phyloP scores from a whole-genome alignment of 1,140 invertebrate genomes.

The Cepaea nemoralis region DNA sequence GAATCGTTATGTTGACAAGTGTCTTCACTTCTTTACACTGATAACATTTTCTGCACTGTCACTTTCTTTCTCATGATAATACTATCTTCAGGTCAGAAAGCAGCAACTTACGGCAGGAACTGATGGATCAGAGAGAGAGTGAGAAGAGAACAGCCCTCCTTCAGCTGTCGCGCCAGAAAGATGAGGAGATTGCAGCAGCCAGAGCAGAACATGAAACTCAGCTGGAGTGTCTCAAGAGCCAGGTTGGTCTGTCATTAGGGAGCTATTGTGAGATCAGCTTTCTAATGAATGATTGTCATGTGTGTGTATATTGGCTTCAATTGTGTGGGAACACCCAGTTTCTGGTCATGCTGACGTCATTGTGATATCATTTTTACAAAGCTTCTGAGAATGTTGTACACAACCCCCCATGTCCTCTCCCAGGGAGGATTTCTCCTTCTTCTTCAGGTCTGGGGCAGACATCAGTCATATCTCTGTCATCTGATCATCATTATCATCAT shows the following conservation, averaged over 20 bases:
- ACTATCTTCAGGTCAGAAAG: slow-evolving; percentile 57
- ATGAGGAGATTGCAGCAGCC: slow-evolving; percentile 61
- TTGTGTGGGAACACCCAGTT: no score
- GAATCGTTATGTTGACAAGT: neutral
- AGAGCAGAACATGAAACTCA: slow-evolving; percentile 61
- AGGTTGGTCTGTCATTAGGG: slow-evolving; percentile 53
- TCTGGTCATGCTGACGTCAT: no score
- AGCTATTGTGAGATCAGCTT: no score
- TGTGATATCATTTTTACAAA: no score
- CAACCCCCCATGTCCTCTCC: no score
- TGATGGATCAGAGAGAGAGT: slow-evolving; percentile 64
- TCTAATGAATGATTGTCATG: no score
- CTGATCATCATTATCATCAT: no score
- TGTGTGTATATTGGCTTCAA: no score
- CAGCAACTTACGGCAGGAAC: slow-evolving; percentile 57
- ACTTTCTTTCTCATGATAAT: neutral
- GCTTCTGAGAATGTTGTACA: no score
- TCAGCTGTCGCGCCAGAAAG: slow-evolving; percentile 63
- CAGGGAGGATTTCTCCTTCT: no score
- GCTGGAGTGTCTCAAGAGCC: slow-evolving; percentile 57
- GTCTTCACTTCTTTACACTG: neutral
- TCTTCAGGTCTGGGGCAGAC: no score
- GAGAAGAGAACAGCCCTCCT: slow-evolving; percentile 65
- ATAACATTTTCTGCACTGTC: neutral
- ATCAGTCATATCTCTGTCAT: no score